Percentiles rank a stretch among this genome's conserved stretches.
These are phyloP conservation scores for Drosophila sechellia DNA, from an alignment of 1,140 invertebrate genomes.

Conservation along the genomic window DNA sequence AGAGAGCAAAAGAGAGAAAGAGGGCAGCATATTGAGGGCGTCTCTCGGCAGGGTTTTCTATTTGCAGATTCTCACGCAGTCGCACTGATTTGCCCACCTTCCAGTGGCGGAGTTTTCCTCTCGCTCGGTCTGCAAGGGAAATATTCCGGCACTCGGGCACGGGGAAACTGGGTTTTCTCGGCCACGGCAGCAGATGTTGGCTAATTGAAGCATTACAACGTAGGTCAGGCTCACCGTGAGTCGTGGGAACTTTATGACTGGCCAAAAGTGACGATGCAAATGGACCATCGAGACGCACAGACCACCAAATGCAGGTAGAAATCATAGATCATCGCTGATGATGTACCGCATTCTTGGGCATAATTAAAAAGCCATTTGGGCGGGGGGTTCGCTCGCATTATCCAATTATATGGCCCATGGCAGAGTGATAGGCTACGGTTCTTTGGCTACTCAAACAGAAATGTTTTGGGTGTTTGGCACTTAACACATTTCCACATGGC, in stretches of 20 bases:
- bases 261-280: conserved; percentile 23
- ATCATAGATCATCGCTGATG: not conserved
- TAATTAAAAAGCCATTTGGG: conserved; percentile 72
- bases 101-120: conserved; percentile 38
- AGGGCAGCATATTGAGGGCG: conserved; percentile 19
- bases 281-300: conserved; percentile 8
- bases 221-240: conserved; percentile 59
- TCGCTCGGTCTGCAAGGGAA: conserved; percentile 39
- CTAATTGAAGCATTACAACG: conserved; percentile 70
- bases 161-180: conserved; percentile 47
- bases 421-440: conserved; percentile 13
- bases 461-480: conserved; percentile 23
- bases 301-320: conserved; percentile 20
- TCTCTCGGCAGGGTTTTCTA: conserved; percentile 7
- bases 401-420: conserved; percentile 19
- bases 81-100: conserved; percentile 32
- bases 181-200: conserved; percentile 49
- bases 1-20: not conserved
- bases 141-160: conserved; percentile 26
- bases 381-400: conserved; percentile 6
- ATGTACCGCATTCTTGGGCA: conserved; percentile 7
- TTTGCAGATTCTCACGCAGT: conserved; percentile 46
- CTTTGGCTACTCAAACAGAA: conserved; percentile 16
- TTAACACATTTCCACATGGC: conserved; percentile 68
- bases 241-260: conserved; percentile 67